These are phyloP conservation scores for Loripinus fragilis DNA, from an alignment of 2,888 invertebrate species.

Conservation along the genomic window DNA sequence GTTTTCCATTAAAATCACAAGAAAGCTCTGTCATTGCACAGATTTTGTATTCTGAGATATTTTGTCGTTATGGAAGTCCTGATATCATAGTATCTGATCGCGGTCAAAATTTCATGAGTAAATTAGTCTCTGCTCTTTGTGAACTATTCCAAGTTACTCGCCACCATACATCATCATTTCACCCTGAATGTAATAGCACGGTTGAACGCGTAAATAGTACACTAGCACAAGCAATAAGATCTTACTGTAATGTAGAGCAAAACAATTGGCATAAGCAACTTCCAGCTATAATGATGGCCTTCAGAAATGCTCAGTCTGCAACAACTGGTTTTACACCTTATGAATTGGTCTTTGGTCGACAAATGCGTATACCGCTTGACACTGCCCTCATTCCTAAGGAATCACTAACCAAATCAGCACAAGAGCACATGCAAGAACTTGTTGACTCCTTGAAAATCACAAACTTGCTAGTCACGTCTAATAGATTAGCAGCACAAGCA, in stretches of 20 bases:
- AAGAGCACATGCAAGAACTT: slow-evolving; percentile 17
- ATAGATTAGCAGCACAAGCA: slow-evolving; percentile 1
- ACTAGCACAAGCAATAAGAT: slow-evolving; percentile 26
- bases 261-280: slow-evolving; percentile 38
- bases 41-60: slow-evolving; percentile 49
- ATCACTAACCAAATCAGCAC: too few relatives aligned
- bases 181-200: slow-evolving; percentile 26
- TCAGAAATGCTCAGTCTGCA: slow-evolving; percentile 26
- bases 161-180: slow-evolving; percentile 38
- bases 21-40: slow-evolving; percentile 50
- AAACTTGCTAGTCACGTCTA: background rate
- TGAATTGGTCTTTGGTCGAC: slow-evolving; percentile 34
- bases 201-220: slow-evolving; percentile 34
- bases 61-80: slow-evolving; percentile 55
- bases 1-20: slow-evolving; percentile 29
- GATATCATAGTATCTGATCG: slow-evolving; percentile 44
- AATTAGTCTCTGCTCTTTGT: slow-evolving; percentile 39
- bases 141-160: slow-evolving; percentile 42
- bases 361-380: slow-evolving; percentile 38
- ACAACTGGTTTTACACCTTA: slow-evolving; percentile 36
- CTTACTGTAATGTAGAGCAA: slow-evolving; percentile 31
- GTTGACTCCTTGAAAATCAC: slow-evolving; percentile 8
- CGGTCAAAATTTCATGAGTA: slow-evolving; percentile 47
- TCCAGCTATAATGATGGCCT: slow-evolving; percentile 36
- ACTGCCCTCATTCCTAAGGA: slow-evolving; percentile 34